phyloP scores from a whole-genome alignment of 2,113 vertebrate genomes.

The Mohoua ochrocephala region DNA sequence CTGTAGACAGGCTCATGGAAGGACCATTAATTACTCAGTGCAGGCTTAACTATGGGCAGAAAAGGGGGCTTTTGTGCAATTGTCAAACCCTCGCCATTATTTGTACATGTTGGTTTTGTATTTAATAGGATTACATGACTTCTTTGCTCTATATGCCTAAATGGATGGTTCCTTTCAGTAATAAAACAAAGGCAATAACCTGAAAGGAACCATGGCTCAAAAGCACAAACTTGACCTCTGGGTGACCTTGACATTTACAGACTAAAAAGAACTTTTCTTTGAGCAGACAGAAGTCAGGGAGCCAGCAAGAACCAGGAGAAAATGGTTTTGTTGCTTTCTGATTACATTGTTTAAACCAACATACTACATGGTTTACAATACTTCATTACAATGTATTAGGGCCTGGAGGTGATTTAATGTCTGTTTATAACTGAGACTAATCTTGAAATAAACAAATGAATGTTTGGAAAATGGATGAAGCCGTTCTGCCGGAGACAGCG shows the following conservation, averaged over 20 bases:
- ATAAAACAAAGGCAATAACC: conserved; percentile 72
- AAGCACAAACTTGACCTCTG: conserved; percentile 67
- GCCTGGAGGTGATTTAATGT: conserved; percentile 67
- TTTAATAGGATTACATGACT: conserved; percentile 66
- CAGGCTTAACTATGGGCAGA: conserved; percentile 7
- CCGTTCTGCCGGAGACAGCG: conserved; percentile 33
- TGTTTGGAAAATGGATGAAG: conserved; percentile 68
- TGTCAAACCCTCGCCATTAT: conserved; percentile 61
- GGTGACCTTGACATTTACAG: conserved; percentile 70
- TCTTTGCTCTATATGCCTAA: conserved; percentile 65
- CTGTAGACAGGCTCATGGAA: neutral
- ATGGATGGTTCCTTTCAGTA: conserved; percentile 71
- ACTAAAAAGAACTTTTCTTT: conserved; percentile 52
- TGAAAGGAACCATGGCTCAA: conserved; percentile 64
- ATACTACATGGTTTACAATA: conserved; percentile 74
- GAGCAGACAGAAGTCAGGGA: conserved; percentile 60
- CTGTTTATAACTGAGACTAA: conserved; percentile 71
- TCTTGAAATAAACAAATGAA: conserved; percentile 72
- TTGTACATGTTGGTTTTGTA: conserved; percentile 68
- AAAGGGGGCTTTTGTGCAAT: conserved; percentile 43
- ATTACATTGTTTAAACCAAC: conserved; percentile 76
- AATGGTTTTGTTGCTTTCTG: conserved; percentile 71
- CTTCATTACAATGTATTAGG: conserved; percentile 70
- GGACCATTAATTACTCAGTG: conserved; percentile 41
- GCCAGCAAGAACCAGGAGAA: conserved; percentile 48